Evolutionary conservation across 2,888 invertebrate species (phyloP), one percentile per base, ranked within the genome.

Genomic region (Scaptomyza polygonia): DNA sequence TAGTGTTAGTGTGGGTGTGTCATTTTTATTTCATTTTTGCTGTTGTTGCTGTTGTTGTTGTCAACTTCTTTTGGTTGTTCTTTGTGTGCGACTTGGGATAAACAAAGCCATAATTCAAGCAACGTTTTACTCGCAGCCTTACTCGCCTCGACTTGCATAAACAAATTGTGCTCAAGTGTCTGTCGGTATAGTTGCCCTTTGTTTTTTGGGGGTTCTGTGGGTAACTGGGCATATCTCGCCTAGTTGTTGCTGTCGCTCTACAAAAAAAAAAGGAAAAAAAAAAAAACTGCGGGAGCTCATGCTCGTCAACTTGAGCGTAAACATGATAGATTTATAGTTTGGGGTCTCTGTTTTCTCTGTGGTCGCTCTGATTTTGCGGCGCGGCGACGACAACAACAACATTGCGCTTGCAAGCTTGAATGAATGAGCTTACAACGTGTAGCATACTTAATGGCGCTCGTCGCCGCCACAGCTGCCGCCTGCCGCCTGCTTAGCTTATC

Each of bases 61-160:
- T 36, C 36, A 36, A 7, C 39, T 16, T 53, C 27, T 72, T 49
- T 58, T 40, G 25, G 63, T 18, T 67, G 12, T 34, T 53, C 48
- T 68, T 49, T 67, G 83, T 66, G 68, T 71, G 59, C 79, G 68
- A 82, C 65, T 86, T 80, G 78, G 86, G 88, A 80, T 88, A 85
- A 85, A 85, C 85, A 85, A 88, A 85, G 88, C 86, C 84, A 85
- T 85, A 88, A 85, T 73, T 85, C 88, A 88, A 86, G 88, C 84
- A 79, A 78, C 78, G 79, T 74, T 84, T 84, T 80, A 79, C 79
- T 71, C 67, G 68, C 69, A 55, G 47, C 47, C 47, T 30, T 67
- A 65, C 71, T 58, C 39, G 74, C 68, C 77, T 69, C 71, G 76
- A 81, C 81, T 80, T 81, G 84, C 81, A 83, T 81, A 83, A 81